Evolutionary conservation across 2,888 invertebrate species (phyloP).

Genomic region (Diogma glabrata): DNA sequence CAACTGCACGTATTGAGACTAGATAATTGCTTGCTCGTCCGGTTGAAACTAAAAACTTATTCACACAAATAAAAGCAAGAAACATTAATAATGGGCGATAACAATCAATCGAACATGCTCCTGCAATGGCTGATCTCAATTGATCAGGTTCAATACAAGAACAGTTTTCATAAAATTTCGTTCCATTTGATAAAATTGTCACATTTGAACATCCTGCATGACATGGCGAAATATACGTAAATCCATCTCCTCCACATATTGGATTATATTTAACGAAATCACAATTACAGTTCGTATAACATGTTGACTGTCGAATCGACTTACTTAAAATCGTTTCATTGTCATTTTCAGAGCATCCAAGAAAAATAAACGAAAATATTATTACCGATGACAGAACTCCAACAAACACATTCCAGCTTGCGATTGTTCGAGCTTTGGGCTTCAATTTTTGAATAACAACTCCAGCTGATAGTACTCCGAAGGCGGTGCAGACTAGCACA

Average conservation of each 20-base stretch:
- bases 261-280: slow-evolving; percentile 62
- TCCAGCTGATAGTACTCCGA: slow-evolving; percentile 47
- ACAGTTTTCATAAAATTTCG: slow-evolving; percentile 19
- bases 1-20: slow-evolving; percentile 52
- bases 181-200: slow-evolving; percentile 35
- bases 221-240: slow-evolving; percentile 66
- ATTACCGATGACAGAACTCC: slow-evolving; percentile 26
- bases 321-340: no score
- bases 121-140: slow-evolving; percentile 39
- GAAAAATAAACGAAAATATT: slow-evolving; percentile 44
- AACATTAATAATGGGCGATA: slow-evolving; percentile 43
- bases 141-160: slow-evolving; percentile 13
- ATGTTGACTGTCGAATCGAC: no score
- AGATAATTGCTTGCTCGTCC: slow-evolving; percentile 52
- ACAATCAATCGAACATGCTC: slow-evolving; percentile 47
- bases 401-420: slow-evolving; percentile 21
- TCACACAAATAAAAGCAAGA: slow-evolving; percentile 42
- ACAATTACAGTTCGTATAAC: slow-evolving; percentile 55
- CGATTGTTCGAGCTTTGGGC: slow-evolving; percentile 45
- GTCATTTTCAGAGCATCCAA: slow-evolving; percentile 41
- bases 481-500: slow-evolving; percentile 46
- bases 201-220: slow-evolving; percentile 57
- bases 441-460: slow-evolving; percentile 45
- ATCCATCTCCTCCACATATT: slow-evolving; percentile 52
- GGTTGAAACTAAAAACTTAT: slow-evolving; percentile 47